phyloP scores from a whole-genome alignment of 2,888 invertebrate genomes.

The Sphaerophoria rueppellii region DNA sequence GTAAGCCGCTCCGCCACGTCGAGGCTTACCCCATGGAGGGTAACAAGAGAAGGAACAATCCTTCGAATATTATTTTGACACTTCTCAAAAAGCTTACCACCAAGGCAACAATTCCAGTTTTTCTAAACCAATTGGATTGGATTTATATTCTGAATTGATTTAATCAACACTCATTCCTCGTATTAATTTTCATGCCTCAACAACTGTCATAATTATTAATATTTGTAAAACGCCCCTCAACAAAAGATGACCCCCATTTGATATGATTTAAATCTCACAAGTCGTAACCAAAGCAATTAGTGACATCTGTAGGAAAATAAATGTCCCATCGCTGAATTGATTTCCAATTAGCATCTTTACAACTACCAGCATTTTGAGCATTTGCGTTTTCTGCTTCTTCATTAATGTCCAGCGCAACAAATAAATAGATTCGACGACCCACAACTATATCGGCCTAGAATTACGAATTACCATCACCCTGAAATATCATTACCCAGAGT shows the following conservation, averaged over 20 bases:
- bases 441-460: background rate
- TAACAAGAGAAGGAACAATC: too few relatives aligned
- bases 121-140: too few relatives aligned
- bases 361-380: conserved; percentile 46
- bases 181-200: background rate
- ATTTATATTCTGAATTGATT: too few relatives aligned
- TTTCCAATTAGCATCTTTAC: conserved; percentile 60
- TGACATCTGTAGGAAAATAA: conserved; percentile 59
- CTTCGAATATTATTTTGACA: too few relatives aligned
- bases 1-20: too few relatives aligned
- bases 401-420: conserved; percentile 58
- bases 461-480: conserved; percentile 22
- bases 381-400: background rate
- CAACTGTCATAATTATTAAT: conserved; percentile 11
- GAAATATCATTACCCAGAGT: conserved; percentile 18
- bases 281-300: conserved; percentile 48
- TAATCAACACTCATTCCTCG: conserved; percentile 7
- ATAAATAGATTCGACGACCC: conserved; percentile 61
- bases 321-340: conserved; percentile 49
- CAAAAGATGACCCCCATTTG: conserved; percentile 21
- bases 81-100: too few relatives aligned
- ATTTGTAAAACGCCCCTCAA: conserved; percentile 39
- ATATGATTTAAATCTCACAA: background rate
- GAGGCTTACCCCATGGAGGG: too few relatives aligned
- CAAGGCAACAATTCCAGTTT: too few relatives aligned